These are phyloP conservation scores for Bicyclus anynana DNA, from an alignment of 1,140 invertebrate species.

Conservation along the genomic window DNA sequence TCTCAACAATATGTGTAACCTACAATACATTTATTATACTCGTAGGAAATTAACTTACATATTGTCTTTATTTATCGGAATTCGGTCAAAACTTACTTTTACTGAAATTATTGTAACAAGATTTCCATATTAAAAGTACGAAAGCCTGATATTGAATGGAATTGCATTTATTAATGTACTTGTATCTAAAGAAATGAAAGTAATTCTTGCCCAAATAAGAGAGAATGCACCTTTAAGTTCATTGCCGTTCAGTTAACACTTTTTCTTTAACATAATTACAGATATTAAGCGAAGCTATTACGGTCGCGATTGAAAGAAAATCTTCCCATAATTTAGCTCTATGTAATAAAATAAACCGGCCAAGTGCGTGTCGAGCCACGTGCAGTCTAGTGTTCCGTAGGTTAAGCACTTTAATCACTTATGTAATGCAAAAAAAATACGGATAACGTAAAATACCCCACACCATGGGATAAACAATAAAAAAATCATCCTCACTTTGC, in stretches of 20 bases:
- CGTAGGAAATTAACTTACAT: no score
- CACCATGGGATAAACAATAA: no score
- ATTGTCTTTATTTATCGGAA: no score
- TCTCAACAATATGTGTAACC: no score
- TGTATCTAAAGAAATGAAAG: background rate
- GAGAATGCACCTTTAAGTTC: background rate
- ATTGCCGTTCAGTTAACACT: background rate
- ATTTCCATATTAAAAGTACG: background rate
- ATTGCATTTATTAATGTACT: background rate
- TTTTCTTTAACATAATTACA: slow-evolving; percentile 1
- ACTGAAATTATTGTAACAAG: no score
- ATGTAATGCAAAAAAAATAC: background rate
- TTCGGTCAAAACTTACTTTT: no score
- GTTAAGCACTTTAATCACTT: no score
- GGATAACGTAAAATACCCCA: background rate
- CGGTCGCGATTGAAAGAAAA: background rate
- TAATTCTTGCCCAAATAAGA: background rate
- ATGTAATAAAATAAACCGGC: background rate
- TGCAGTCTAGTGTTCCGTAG: background rate
- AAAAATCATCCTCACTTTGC: no score
- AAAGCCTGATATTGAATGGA: background rate
- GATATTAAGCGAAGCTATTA: background rate
- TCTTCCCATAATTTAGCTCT: slow-evolving; percentile 1
- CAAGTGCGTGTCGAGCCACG: background rate
- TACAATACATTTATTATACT: no score